These are phyloP conservation scores for Xestia c-nigrum DNA, from an alignment of 2,888 invertebrate genomes.

Conservation along the genomic window DNA sequence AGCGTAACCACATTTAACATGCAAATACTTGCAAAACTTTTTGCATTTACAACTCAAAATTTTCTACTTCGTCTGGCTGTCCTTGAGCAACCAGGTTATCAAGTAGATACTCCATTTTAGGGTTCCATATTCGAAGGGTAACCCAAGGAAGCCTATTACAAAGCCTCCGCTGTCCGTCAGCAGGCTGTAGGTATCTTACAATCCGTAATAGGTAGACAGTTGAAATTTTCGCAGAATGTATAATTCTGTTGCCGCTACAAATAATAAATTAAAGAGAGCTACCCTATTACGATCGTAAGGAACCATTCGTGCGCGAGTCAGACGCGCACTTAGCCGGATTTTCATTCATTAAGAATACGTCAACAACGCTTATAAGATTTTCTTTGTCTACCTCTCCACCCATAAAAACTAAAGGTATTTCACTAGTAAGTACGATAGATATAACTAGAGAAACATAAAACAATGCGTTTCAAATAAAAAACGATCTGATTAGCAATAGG, in stretches of 20 bases:
- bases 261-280: too few species aligned
- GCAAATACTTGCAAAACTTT: neutral
- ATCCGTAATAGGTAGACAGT: too few species aligned
- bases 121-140: too few species aligned
- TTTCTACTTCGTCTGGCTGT: neutral
- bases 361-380: neutral
- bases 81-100: neutral
- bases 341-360: neutral
- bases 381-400: neutral
- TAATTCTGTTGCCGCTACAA: too few species aligned
- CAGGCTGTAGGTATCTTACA: too few species aligned
- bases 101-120: neutral
- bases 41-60: neutral
- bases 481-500: neutral
- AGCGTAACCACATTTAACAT: neutral
- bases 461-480: neutral
- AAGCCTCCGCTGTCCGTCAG: too few species aligned
- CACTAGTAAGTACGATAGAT: neutral
- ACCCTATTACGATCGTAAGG: too few species aligned
- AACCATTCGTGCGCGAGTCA: too few species aligned
- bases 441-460: neutral
- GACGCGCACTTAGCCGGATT: too few species aligned
- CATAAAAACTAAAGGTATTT: neutral
- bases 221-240: too few species aligned
- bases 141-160: too few species aligned